Evolutionary conservation across 2,888 invertebrate genomes (phyloP).

Genomic region (Drosophila engyochracea): DNA sequence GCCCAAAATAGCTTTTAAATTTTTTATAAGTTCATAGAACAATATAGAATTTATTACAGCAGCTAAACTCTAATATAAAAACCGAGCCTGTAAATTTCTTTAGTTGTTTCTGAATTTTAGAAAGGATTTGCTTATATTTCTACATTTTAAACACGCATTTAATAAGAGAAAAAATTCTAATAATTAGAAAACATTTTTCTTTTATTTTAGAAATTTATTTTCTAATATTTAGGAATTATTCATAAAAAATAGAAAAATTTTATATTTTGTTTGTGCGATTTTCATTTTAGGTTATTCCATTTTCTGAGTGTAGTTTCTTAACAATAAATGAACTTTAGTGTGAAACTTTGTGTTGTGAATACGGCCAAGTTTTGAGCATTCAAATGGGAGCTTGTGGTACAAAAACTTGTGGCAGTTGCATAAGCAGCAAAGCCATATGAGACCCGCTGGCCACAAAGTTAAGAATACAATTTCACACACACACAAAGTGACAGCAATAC

Average conservation of each 20-base stretch:
- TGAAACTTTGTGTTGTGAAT: conserved; percentile 1
- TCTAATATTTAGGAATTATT: not conserved
- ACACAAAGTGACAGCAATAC: conserved; percentile 8
- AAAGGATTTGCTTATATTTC: not conserved
- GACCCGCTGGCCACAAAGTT: conserved; percentile 35
- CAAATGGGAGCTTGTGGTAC: conserved; percentile 32
- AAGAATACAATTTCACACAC: conserved; percentile 11
- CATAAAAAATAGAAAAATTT: not conserved
- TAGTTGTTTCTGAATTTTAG: not conserved
- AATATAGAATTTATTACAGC: not conserved
- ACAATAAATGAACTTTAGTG: not conserved
- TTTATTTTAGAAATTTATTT: not conserved
- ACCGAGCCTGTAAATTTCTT: not conserved
- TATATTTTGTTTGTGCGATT: not conserved
- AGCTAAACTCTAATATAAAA: not conserved
- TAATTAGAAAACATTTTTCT: too few species aligned
- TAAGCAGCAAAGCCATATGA: conserved; percentile 42
- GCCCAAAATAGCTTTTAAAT: not conserved
- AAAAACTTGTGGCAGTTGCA: conserved; percentile 50
- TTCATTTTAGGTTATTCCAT: not conserved
- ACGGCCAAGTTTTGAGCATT: conserved; percentile 29
- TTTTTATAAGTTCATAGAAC: not conserved
- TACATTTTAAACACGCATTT: not conserved
- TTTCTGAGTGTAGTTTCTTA: not conserved
- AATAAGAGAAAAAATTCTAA: not conserved